Evolutionary conservation across 53 echinoderm and acorn worm genomes (phyloP).

Genomic region (Astropecten irregularis): DNA sequence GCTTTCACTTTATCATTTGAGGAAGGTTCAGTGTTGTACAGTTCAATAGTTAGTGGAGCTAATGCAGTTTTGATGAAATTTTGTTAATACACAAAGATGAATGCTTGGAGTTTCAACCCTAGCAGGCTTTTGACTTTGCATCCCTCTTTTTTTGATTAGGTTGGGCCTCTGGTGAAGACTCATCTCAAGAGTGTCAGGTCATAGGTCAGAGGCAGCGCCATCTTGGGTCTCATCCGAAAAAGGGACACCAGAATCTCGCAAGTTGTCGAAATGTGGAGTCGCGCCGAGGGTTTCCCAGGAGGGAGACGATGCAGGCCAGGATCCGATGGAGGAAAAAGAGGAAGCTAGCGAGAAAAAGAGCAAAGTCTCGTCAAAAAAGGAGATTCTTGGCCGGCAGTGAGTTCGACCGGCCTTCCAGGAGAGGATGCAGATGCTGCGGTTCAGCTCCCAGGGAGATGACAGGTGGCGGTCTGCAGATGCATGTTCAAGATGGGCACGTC

Average conservation of each 20-base stretch:
- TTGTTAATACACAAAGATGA: no score
- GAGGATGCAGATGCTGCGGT: background rate
- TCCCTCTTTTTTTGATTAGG: background rate
- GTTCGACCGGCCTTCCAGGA: no score
- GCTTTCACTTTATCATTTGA: conserved; percentile 3
- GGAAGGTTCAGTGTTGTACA: background rate
- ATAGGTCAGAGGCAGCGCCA: conserved; percentile 10
- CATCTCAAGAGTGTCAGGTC: conserved; percentile 2
- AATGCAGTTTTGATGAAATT: no score
- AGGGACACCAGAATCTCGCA: no score
- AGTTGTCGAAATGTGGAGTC: no score
- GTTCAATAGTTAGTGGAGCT: no score
- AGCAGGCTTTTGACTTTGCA: no score
- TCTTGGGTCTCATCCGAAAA: background rate
- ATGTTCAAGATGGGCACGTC: background rate
- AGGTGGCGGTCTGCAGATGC: background rate
- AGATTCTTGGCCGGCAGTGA: background rate
- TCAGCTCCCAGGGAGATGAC: no score
- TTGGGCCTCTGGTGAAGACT: conserved; percentile 40
- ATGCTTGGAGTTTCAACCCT: no score
- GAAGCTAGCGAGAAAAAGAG: background rate
- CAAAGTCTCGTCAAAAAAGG: background rate
- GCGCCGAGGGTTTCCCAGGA: no score
- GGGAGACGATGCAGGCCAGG: background rate
- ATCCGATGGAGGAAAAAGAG: background rate